These are phyloP conservation scores for Osmerus mordax DNA, from an alignment of 2,113 vertebrate species.

Conservation along the genomic window DNA sequence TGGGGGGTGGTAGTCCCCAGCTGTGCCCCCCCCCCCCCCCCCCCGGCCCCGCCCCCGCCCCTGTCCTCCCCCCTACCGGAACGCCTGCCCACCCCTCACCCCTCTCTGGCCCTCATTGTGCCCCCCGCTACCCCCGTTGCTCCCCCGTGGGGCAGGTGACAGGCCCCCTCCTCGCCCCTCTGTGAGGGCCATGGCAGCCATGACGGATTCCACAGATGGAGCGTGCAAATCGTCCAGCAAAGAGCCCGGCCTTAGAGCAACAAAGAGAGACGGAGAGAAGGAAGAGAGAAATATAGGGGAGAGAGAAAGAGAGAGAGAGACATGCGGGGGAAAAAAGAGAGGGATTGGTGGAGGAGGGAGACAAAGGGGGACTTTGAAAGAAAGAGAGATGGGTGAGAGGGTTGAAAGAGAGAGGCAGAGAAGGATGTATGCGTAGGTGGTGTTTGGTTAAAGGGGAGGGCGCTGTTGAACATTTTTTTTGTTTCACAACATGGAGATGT, in stretches of 20 bases:
- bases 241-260: constrained; percentile 87
- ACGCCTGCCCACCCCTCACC: constrained; percentile 67
- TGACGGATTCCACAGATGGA: constrained; percentile 99
- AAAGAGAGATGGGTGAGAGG: constrained; percentile 78
- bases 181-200: constrained; percentile 82
- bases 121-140: constrained; percentile 61
- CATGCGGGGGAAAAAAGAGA: constrained; percentile 14
- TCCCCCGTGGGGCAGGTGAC: constrained; percentile 95
- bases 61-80: constrained; percentile 75
- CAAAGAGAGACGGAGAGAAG: constrained; percentile 77
- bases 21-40: constrained; percentile 68
- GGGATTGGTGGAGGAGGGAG: constrained; percentile 48
- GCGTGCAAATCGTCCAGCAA: constrained; percentile 95
- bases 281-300: constrained; percentile 75
- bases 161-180: constrained; percentile 69
- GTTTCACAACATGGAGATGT: too few species aligned
- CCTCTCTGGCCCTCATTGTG: constrained; percentile 73
- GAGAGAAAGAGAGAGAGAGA: constrained; percentile 76
- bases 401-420: neutral
- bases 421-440: constrained; percentile 36
- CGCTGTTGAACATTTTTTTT: constrained; percentile 21
- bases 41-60: constrained; percentile 73
- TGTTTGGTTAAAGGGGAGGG: constrained; percentile 52
- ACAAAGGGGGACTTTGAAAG: constrained; percentile 84
- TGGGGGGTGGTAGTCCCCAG: constrained; percentile 78